A percentile compares a stretch with the other conserved stretches of the same genome.
These are phyloP conservation scores for Distichodus sexfasciatus DNA, from an alignment of 2,797 vertebrate genomes.

Conservation along the genomic window DNA sequence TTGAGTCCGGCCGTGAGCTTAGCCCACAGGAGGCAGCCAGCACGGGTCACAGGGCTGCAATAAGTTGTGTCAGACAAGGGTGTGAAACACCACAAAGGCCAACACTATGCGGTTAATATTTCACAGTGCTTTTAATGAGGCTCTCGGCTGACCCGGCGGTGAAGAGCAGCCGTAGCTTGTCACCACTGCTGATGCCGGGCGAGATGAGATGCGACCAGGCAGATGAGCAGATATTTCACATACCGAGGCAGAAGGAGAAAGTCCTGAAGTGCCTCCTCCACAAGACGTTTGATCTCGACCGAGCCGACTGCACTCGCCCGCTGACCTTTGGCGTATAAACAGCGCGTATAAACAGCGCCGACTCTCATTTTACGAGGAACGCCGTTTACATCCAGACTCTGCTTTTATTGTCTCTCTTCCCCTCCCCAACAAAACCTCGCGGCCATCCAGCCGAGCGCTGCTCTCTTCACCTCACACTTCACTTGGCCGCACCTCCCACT, in stretches of 20 bases:
- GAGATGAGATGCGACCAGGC: too few relatives aligned
- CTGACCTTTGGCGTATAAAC: constrained; percentile 27
- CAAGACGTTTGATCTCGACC: constrained; percentile 32
- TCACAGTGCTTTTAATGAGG: not conserved
- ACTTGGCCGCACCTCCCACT: constrained; percentile 57
- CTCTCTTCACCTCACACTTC: constrained; percentile 35
- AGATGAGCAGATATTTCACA: constrained; percentile 24
- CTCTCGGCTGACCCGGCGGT: not conserved
- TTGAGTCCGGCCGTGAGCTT: not conserved
- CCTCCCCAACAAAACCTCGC: constrained; percentile 55
- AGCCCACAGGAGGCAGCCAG: not conserved
- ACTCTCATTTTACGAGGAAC: constrained; percentile 16
- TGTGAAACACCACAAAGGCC: not conserved
- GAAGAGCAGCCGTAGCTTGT: not conserved
- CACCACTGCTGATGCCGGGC: not conserved
- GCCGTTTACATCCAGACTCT: constrained; percentile 52
- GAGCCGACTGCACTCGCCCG: constrained; percentile 10
- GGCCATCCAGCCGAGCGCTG: constrained; percentile 56
- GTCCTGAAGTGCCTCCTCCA: not conserved
- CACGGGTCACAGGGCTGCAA: not conserved
- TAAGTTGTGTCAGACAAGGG: not conserved
- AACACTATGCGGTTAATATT: not conserved
- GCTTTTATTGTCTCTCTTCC: constrained; percentile 61
- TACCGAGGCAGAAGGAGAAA: constrained; percentile 14
- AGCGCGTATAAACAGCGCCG: not conserved